Percentiles rank a stretch among this genome's conserved stretches.
phyloP scores from a whole-genome alignment of 2,888 invertebrate species.

The Hybos culiciformis region DNA sequence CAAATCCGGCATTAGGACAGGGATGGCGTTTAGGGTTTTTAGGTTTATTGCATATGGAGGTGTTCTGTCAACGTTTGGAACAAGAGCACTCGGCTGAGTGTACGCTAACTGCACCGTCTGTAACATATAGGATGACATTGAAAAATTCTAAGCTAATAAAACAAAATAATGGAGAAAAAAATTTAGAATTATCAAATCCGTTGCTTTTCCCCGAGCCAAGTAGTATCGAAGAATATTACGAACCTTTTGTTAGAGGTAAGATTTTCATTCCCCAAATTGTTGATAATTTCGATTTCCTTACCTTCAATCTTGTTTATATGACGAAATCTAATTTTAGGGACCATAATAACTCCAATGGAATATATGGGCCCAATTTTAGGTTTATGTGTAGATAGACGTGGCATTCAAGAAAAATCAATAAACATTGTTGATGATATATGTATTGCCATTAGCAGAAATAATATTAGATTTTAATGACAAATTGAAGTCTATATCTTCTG shows the following conservation, averaged over 20 bases:
- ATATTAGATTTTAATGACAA: conserved; percentile 90
- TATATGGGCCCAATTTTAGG: conserved; percentile 56
- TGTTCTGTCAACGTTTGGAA: conserved; percentile 70
- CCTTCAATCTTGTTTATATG: no score
- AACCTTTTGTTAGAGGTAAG: conserved; percentile 71
- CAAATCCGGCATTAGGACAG: conserved; percentile 74
- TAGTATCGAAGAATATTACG: conserved; percentile 61
- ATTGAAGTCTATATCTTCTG: conserved; percentile 78
- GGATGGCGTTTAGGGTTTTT: conserved; percentile 83
- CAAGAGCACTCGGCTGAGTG: conserved; percentile 74
- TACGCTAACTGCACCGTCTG: conserved; percentile 72
- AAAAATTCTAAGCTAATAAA: conserved; percentile 57
- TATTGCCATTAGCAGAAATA: conserved; percentile 84
- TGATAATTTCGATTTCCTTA: conserved; percentile 10
- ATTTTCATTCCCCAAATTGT: background rate
- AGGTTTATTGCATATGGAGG: conserved; percentile 76
- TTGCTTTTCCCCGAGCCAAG: conserved; percentile 50
- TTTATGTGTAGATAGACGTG: conserved; percentile 63
- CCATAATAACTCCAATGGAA: conserved; percentile 73
- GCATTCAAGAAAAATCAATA: conserved; percentile 44
- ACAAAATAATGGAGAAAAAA: conserved; percentile 45
- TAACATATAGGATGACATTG: conserved; percentile 65
- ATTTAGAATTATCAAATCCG: conserved; percentile 60
- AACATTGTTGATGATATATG: conserved; percentile 76
- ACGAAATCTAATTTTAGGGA: no score